Evolutionary conservation across 2,113 vertebrate species (phyloP), one percentile per base, ranked within the genome.

Genomic region (Panthera tigris): DNA sequence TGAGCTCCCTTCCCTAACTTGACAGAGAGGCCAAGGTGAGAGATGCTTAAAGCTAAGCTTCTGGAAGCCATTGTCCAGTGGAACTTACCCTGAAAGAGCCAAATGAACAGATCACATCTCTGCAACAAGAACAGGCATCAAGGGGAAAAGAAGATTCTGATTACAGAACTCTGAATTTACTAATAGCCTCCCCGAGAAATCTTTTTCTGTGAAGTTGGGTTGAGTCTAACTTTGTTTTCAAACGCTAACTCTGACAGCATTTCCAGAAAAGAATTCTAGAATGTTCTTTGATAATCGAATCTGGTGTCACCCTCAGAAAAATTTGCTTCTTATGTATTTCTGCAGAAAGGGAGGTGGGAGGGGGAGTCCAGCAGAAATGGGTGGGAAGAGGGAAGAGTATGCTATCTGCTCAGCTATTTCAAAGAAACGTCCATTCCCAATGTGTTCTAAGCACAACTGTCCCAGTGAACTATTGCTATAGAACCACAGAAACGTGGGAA

Each of bases 391-490:
- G 61, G 57, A 61, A 87, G 29, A 3, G 25, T 3, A 29, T 66
- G 19, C 12, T 27, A 5, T 16, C 68, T 4, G 12, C 4, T 31
- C 13, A 19, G 27, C 19, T 23, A 12, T 68, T 48, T 66, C 69
- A 55, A 45, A 73, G 55, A 36, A 55, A 57, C 31, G 7, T 5
- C 81, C 1, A 1, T 78, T 83, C 88, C 31, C 33, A 9, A 19
- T 2, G 10, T 39, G 11, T 27, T 12, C 16, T 14, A 39, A 89
- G 50, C 48, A 36, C 45, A 55, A n/a, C 33, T 9, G 66, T 16
- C 45, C 57, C 39, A 9, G 18, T 8, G 2, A 4, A 4, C 57
- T 10, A 15, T 1, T 0, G 5, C 69, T 18, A 25, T 8, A 7
- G 8, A 57, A 13, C 10, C 25, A 18, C 8, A 16, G 41, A 39